phyloP scores from a whole-genome alignment of 1,140 invertebrate species.

The Papilio glaucus region DNA sequence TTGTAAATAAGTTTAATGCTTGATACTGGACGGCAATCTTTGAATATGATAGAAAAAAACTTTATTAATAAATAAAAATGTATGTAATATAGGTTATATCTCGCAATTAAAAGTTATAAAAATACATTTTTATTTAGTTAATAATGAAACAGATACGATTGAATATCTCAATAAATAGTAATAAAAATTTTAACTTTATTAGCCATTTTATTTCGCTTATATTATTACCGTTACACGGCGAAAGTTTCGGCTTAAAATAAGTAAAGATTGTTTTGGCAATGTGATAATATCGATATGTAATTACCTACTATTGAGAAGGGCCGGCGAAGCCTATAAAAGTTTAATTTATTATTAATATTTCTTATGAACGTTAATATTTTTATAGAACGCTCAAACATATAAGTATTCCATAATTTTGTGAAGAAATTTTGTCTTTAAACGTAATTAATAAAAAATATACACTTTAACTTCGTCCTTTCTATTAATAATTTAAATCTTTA shows the following conservation, averaged over 20 bases:
- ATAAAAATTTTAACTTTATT: conserved; percentile 6
- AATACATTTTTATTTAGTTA: neutral
- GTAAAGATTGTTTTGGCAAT: neutral
- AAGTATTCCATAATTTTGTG: too few species aligned
- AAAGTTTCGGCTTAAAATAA: neutral
- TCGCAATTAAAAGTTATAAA: conserved; percentile 2
- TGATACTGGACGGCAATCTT: neutral
- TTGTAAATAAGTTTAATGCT: conserved; percentile 20
- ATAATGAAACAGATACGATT: neutral
- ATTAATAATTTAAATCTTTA: too few species aligned
- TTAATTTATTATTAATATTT: neutral
- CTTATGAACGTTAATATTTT: too few species aligned
- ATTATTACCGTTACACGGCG: conserved; percentile 10
- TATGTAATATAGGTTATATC: neutral
- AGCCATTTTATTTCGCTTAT: neutral
- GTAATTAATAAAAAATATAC: too few species aligned
- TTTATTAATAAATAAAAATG: conserved; percentile 1
- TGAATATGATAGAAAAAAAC: neutral
- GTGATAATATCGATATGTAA: neutral
- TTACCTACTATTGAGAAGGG: conserved; percentile 1
- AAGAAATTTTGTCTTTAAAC: too few species aligned
- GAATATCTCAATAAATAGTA: conserved; percentile 3
- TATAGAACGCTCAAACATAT: too few species aligned
- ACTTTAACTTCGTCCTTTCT: too few species aligned
- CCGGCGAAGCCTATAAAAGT: neutral